These are phyloP conservation scores for Xiphorhynchus erythropygius DNA, from an alignment of 2,797 vertebrate species.

Conservation along the genomic window DNA sequence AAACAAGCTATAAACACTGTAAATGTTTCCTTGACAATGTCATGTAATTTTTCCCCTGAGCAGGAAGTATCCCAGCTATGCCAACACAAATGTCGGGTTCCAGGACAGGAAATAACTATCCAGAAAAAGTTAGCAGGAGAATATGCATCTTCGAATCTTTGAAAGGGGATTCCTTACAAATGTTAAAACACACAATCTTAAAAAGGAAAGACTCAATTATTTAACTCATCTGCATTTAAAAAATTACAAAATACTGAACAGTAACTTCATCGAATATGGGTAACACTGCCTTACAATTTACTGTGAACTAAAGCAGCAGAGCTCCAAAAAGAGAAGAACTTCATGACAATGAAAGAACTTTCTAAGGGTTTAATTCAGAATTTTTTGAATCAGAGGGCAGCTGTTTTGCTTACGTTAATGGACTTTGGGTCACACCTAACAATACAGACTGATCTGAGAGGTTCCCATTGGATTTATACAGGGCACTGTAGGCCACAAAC, in stretches of 20 bases:
- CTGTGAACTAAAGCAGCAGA: not conserved
- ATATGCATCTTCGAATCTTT: not conserved
- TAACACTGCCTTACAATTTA: not conserved
- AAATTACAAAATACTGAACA: not conserved
- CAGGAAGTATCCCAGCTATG: not conserved
- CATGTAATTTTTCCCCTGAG: slow-evolving; percentile 4
- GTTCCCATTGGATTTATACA: not conserved
- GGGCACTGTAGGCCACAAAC: not conserved
- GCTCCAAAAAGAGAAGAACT: not conserved
- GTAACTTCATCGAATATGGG: not conserved
- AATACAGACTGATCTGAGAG: not conserved
- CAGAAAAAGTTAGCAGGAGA: not conserved
- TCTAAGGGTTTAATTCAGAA: not conserved
- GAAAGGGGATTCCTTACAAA: not conserved
- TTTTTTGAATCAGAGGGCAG: not conserved
- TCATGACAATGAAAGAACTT: not conserved
- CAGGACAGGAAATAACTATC: not conserved
- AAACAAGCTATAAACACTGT: slow-evolving; percentile 19
- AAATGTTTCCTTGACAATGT: slow-evolving; percentile 49
- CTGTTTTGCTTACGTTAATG: not conserved
- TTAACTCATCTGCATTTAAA: not conserved
- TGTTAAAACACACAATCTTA: not conserved
- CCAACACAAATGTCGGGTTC: not conserved
- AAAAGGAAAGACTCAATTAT: not conserved
- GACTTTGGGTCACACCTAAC: not conserved